Conservation (phyloP, 2,113 vertebrate genomes). For the Elephas maximus region DNA sequence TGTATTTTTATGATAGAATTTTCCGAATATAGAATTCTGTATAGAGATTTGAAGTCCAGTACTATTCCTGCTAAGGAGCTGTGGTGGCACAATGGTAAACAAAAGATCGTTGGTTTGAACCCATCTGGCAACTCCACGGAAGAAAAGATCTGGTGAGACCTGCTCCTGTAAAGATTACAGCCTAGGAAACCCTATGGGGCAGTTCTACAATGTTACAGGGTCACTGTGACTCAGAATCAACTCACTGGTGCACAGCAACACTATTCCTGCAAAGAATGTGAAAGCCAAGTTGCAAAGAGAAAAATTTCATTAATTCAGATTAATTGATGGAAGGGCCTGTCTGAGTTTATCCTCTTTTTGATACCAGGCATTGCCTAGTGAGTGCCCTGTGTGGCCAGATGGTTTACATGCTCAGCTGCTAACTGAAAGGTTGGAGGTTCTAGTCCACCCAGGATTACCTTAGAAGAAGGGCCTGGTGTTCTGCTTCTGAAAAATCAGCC, state of each 20-base stretch:
- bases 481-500: no score
- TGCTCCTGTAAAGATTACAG: background rate
- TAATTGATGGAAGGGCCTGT: background rate
- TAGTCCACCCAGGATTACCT: no score
- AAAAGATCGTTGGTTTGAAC: background rate
- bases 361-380: background rate
- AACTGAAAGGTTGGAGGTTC: no score
- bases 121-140: background rate
- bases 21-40: slow-evolving; percentile 48
- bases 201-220: background rate
- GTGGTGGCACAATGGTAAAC: background rate
- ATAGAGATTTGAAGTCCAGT: background rate
- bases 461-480: no score
- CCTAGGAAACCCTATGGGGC: background rate
- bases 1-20: slow-evolving; percentile 46
- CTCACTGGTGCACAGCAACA: background rate
- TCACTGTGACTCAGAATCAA: background rate
- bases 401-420: no score
- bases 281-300: slow-evolving; percentile 9
- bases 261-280: background rate
- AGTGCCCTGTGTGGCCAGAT: background rate
- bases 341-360: slow-evolving; percentile 50
- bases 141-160: background rate
- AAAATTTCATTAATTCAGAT: background rate
- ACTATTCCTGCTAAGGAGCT: background rate